phyloP scores from a whole-genome alignment of 2,888 invertebrate species.

The Mythimna vitellina region DNA sequence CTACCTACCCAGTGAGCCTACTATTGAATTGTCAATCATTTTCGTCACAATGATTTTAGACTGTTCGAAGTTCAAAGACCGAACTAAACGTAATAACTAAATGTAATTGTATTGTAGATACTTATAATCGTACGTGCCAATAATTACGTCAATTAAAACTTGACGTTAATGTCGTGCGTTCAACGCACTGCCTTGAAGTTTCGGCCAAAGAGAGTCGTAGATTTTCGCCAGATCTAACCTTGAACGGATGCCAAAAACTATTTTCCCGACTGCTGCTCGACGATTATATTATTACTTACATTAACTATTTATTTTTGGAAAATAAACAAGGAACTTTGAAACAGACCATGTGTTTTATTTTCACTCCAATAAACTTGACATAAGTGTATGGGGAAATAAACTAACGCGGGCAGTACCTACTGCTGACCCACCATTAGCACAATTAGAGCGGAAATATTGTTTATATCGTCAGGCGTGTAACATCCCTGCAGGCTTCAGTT shows the following conservation, averaged over 20 bases:
- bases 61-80: constrained; percentile 30
- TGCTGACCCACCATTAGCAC: background rate
- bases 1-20: too few relatives aligned
- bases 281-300: constrained; percentile 71
- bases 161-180: constrained; percentile 79
- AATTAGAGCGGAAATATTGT: background rate
- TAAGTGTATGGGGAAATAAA: background rate
- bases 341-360: constrained; percentile 33
- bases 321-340: constrained; percentile 74
- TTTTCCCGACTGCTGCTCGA: constrained; percentile 78
- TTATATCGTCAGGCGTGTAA: background rate
- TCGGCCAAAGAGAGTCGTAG: constrained; percentile 88
- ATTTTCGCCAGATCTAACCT: constrained; percentile 84
- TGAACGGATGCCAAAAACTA: constrained; percentile 87
- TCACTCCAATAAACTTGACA: background rate
- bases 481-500: background rate
- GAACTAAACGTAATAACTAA: background rate
- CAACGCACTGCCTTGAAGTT: constrained; percentile 77
- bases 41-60: background rate
- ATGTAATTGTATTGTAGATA: constrained; percentile 1
- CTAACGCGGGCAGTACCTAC: background rate
- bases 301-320: constrained; percentile 75
- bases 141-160: constrained; percentile 77
- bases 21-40: background rate
- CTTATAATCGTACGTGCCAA: constrained; percentile 25